Conservation (phyloP, 30 jellyfish, hydroid and myxozoan species). For the Pseudorhiza aurosa region DNA sequence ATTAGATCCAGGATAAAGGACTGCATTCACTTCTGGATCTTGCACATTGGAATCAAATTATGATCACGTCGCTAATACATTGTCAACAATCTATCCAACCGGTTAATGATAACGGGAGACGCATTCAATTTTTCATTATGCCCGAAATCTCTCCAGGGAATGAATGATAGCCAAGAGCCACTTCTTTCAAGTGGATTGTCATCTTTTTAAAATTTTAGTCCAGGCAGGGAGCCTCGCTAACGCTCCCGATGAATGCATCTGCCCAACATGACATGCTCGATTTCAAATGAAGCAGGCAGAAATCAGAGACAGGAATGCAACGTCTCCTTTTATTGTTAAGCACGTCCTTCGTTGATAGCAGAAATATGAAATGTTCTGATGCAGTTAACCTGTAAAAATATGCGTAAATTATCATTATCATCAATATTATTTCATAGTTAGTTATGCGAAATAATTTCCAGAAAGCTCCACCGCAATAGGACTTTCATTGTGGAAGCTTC, state of each 20-base stretch:
- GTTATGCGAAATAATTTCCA: too few species aligned
- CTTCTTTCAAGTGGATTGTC: background rate
- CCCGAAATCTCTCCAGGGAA: background rate
- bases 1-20: background rate
- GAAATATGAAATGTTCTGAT: too few species aligned
- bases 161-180: background rate
- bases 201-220: background rate
- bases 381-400: too few species aligned
- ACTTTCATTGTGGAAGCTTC: too few species aligned
- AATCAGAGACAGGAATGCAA: too few species aligned
- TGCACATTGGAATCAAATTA: background rate
- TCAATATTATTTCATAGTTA: too few species aligned
- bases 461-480: too few species aligned
- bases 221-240: background rate
- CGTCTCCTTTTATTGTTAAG: too few species aligned
- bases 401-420: too few species aligned
- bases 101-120: slow-evolving; percentile 12
- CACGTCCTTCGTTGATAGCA: too few species aligned
- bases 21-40: background rate
- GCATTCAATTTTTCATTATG: background rate
- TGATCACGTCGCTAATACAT: background rate
- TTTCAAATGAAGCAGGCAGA: too few species aligned
- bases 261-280: too few species aligned
- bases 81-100: background rate
- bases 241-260: background rate